phyloP scores from a whole-genome alignment of 2,888 invertebrate genomes.

The Hyalella azteca region DNA sequence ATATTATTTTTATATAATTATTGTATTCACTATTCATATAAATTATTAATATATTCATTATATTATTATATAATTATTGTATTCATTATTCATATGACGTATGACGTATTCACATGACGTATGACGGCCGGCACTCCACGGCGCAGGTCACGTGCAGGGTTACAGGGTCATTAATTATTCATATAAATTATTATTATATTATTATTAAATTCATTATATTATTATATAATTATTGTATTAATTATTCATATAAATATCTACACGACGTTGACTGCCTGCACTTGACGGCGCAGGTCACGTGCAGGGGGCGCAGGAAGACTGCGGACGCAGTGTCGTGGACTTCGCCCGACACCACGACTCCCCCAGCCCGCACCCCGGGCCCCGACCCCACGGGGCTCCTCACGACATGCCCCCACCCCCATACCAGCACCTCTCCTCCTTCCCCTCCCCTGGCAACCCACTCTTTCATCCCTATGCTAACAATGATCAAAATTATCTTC shows the following conservation, averaged over 20 bases:
- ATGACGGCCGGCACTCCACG: not conserved
- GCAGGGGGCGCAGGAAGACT: constrained; percentile 8
- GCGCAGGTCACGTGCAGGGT: not conserved
- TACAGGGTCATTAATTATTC: too few relatives aligned
- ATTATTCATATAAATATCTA: not conserved
- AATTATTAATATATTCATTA: too few relatives aligned
- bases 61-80: too few relatives aligned
- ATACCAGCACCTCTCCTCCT: constrained; percentile 9
- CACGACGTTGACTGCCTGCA: not conserved
- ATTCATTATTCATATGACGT: too few relatives aligned
- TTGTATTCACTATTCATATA: too few relatives aligned
- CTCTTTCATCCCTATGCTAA: not conserved
- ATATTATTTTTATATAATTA: too few relatives aligned
- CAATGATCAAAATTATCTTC: not conserved
- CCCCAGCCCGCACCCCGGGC: not conserved
- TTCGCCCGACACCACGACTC: not conserved
- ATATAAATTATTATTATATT: too few relatives aligned
- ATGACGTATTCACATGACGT: not conserved
- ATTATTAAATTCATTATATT: too few relatives aligned
- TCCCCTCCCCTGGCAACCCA: not conserved
- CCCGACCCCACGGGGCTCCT: not conserved
- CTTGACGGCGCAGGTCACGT: not conserved
- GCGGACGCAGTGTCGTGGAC: constrained; percentile 1
- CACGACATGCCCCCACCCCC: constrained; percentile 1
- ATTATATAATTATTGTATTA: not conserved